phyloP scores from a whole-genome alignment of 2,888 invertebrate genomes.

The Tryphoninae sp. region DNA sequence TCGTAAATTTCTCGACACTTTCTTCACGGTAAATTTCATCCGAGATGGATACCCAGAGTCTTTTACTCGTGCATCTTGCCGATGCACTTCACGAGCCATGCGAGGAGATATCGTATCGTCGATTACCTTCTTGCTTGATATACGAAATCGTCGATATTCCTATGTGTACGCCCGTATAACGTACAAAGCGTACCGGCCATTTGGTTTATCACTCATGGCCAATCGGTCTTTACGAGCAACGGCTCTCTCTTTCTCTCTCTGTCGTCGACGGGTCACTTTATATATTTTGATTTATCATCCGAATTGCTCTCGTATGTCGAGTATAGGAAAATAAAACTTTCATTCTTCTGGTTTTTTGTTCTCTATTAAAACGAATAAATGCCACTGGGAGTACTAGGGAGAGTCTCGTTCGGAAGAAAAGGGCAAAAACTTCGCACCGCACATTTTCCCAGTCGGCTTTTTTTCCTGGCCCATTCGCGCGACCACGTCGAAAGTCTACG shows the following conservation, averaged over 20 bases:
- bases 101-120: constrained; percentile 49
- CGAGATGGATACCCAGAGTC: constrained; percentile 54
- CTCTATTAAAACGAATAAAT: constrained; percentile 64
- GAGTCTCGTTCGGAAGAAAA: constrained; percentile 53
- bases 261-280: constrained; percentile 23
- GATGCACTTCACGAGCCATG: constrained; percentile 49
- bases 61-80: constrained; percentile 27
- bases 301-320: neutral
- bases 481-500: neutral
- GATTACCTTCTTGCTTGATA: constrained; percentile 57
- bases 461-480: constrained; percentile 34
- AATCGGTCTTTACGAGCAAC: constrained; percentile 59
- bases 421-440: constrained; percentile 54
- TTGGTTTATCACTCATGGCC: constrained; percentile 51
- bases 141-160: constrained; percentile 50
- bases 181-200: constrained; percentile 17
- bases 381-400: constrained; percentile 53
- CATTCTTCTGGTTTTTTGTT: neutral
- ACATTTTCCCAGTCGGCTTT: constrained; percentile 1
- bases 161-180: constrained; percentile 19
- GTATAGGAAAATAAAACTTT: constrained; percentile 23
- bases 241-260: constrained; percentile 1
- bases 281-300: constrained; percentile 53
- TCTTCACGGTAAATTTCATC: constrained; percentile 59
- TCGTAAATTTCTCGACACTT: constrained; percentile 64